Base-by-base conservation (phyloP, 2,888 invertebrate species). In the Archips crataeganus region DNA sequence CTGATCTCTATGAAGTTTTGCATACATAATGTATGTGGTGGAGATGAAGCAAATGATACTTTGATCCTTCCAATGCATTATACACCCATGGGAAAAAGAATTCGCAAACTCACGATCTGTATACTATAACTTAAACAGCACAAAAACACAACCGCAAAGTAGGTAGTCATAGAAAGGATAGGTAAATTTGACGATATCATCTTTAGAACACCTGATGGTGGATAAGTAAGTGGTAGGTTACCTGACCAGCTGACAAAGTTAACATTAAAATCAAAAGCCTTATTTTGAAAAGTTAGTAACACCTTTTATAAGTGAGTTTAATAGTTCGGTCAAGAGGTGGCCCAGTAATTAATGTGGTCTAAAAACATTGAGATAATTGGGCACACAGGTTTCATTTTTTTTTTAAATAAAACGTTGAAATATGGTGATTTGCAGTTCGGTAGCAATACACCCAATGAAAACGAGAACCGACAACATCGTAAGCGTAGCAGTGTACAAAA, bases 21-120 rank as follows among this genome's bases (percentile, higher is more conserved):
- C 15, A 54, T 54, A 54, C 54, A 54, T 54, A 23, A 54, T 54
- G 10, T 54, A 54, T 54, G 54, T 54, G 54, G 23, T 49, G 49
- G 4, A 23, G 23, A 54, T 54, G 23, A 54, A 23, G 9, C 54
- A 54, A 54, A 54, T 54, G 54, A 54, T 54, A 54, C 54, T 54
- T 54, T 54, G 54, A 54, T 54, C 23, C 23, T 54, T 54, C 54
- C 23, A 54, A 23, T 54, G 54, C 9, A 10, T 9, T 54, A 15
- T 15, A 51, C 15, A 3, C 15, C 51, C 15, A 51, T 51, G 51
- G 54, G 54, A 9, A 54, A 36, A 3, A 36, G 4, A 36, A 54
- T 23, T 5, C 49, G n/a, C 3, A 11, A 45, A 45, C 10, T 45
- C 45, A 3, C 3, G 36, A 23, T 23, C 23, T 23, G 23, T 23